Percentiles rank a stretch among this genome's conserved stretches.
Conservation (phyloP, 1,140 invertebrate genomes). For the Papilio dardanus region DNA sequence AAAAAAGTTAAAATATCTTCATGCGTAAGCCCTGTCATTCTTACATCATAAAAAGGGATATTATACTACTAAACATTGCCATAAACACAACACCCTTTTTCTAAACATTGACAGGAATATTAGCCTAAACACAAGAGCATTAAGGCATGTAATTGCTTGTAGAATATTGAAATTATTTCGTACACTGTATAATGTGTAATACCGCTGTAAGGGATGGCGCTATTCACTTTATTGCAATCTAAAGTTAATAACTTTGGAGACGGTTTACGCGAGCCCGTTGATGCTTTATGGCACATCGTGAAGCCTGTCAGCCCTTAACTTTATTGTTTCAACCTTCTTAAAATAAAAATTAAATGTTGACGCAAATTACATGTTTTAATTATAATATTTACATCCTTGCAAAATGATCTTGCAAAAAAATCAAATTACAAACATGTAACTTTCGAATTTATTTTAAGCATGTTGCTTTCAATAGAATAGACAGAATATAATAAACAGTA, state of each 20-base stretch:
- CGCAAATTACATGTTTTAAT: neutral
- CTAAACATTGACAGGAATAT: conserved; percentile 36
- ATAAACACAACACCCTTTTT: conserved; percentile 68
- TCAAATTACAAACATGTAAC: too few species aligned
- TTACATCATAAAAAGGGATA: conserved; percentile 77
- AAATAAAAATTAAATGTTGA: neutral
- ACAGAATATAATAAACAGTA: too few species aligned
- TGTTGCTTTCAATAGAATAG: too few species aligned
- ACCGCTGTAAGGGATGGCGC: conserved; percentile 72
- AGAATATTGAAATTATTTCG: conserved; percentile 32
- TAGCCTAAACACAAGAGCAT: conserved; percentile 32
- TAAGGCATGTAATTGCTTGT: conserved; percentile 41
- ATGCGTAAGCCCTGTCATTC: conserved; percentile 72
- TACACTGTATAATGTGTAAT: conserved; percentile 66
- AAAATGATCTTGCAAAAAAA: neutral
- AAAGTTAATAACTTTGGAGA: conserved; percentile 76
- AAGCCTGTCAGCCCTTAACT: conserved; percentile 48
- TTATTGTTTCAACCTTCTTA: conserved; percentile 41
- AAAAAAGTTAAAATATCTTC: conserved; percentile 74
- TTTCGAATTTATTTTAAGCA: too few species aligned
- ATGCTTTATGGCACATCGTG: conserved; percentile 58
- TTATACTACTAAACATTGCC: conserved; percentile 74
- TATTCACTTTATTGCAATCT: conserved; percentile 79
- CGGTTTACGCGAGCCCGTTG: conserved; percentile 58
- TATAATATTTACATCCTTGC: neutral